Percentiles rank a stretch among this genome's conserved stretches.
Conservation (phyloP, 2,888 invertebrate species). For the Periphyllus acericola region DNA sequence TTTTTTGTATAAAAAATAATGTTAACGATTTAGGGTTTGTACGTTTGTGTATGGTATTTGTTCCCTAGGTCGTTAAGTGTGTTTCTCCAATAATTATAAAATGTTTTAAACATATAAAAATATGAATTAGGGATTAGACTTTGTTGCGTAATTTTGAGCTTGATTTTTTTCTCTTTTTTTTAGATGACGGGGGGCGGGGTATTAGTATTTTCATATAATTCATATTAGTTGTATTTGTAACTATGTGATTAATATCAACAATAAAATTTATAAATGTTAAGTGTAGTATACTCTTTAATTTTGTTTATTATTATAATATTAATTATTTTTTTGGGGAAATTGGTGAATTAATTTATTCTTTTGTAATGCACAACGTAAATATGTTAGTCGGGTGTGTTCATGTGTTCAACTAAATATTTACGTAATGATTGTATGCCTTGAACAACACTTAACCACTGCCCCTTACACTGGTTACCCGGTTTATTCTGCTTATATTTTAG, state of each 20-base stretch:
- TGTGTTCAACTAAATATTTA: conserved; percentile 51
- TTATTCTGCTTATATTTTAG: conserved; percentile 56
- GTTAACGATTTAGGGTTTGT: conserved; percentile 39
- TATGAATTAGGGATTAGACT: conserved; percentile 44
- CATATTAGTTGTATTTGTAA: conserved; percentile 51
- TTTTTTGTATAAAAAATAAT: conserved; percentile 33
- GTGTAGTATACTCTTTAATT: conserved; percentile 43
- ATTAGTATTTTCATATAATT: conserved; percentile 53
- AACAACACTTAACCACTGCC: conserved; percentile 60
- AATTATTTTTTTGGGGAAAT: not conserved
- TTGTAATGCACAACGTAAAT: conserved; percentile 43
- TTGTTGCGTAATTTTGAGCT: conserved; percentile 58
- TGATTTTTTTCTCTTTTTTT: conserved; percentile 47
- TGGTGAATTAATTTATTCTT: conserved; percentile 35
- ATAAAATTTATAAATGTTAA: conserved; percentile 41
- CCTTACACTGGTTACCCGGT: conserved; percentile 31
- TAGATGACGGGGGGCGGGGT: conserved; percentile 32
- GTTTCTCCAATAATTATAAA: conserved; percentile 50
- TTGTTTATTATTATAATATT: conserved; percentile 23
- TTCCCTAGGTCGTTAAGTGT: not conserved
- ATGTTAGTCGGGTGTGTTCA: conserved; percentile 42
- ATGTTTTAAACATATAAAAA: conserved; percentile 14
- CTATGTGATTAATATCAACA: conserved; percentile 58
- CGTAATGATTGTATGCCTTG: conserved; percentile 37
- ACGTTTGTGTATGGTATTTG: conserved; percentile 10